Evolutionary conservation across 2,797 vertebrate species (phyloP).

Genomic region (Myripristis murdjan): DNA sequence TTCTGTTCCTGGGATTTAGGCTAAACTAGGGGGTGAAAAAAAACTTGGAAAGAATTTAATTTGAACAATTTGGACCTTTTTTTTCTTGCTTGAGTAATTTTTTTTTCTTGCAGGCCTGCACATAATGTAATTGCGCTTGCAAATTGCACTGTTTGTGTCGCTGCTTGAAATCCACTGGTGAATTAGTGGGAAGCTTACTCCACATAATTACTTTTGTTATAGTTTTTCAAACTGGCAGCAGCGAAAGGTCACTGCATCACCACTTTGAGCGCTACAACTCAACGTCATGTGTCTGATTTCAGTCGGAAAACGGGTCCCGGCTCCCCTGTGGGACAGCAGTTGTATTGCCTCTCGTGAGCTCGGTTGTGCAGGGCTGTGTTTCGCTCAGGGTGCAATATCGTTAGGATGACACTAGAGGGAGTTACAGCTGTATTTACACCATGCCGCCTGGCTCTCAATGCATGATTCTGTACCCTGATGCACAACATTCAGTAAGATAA

Average conservation of each 20-base stretch:
- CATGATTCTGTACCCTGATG: neutral
- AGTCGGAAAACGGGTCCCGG: neutral
- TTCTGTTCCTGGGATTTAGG: constrained; percentile 6
- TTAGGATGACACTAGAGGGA: constrained; percentile 50
- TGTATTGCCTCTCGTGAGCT: neutral
- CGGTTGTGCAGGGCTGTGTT: neutral
- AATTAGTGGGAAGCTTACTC: too few relatives aligned
- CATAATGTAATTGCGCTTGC: neutral
- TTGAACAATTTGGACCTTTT: neutral
- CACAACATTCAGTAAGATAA: neutral
- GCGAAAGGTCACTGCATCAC: too few relatives aligned
- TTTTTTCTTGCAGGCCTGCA: neutral
- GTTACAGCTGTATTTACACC: constrained; percentile 38
- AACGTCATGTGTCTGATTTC: neutral
- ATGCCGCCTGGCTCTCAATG: neutral
- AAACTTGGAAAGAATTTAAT: neutral
- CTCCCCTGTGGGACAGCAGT: too few relatives aligned
- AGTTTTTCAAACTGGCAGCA: too few relatives aligned
- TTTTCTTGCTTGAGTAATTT: neutral
- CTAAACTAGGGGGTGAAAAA: neutral
- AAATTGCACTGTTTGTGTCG: neutral
- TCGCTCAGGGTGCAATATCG: constrained; percentile 21
- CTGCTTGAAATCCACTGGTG: neutral
- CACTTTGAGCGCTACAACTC: too few relatives aligned
- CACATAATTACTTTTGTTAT: too few relatives aligned